Evolutionary conservation across 1,140 invertebrate genomes (phyloP), one percentile per base, ranked within the genome.

Genomic region (Platyscapa corneri): DNA sequence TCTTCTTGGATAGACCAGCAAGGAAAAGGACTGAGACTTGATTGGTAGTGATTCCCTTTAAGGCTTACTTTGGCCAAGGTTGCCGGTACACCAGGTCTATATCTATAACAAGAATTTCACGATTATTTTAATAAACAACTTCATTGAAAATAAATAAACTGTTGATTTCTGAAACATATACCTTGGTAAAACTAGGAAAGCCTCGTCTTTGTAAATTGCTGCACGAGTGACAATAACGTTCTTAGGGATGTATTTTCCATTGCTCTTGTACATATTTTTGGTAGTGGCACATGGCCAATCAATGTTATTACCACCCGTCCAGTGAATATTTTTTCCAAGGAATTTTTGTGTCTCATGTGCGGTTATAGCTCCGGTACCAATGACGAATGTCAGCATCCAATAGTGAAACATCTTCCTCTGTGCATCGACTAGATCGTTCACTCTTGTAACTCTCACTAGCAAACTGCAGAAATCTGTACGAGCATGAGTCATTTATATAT

Each of bases 1-100:
- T 95, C 95, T 86, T 95, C 95, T 88, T 95, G 95, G n/a, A 94
- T 91, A 14, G 93, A 89, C 95, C 95, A 95, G 87, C 93, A 94
- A 0, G 95, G 95, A 91, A 94, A 96, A 0, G 95, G 94, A n/a
- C 89, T 87, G 0, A 95, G 88, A 16, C 80, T 88, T 14, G 94
- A 90, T 67, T 91, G 86, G 70, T 93, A 94, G 42, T 91, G 90
- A 46, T 93, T 94, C 37, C 90, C 90, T 84, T 93, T 94, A 83
- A 95, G 87, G 14, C 92, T 92, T 27, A 95, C 89, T 39, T 92
- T 93, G 30, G 94, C 95, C 3, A 96, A 89, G 3, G 95, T 95
- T 75, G 95, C 94, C 7, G 95, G 95, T 7, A 95, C 94, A 20
- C 95, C 95, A 20, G 92, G 88, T 42, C 93, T 94, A 86, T 92